Evolutionary conservation across 1,140 invertebrate genomes (phyloP), one percentile per base, ranked within the genome.

Genomic region (Campodea augens): DNA sequence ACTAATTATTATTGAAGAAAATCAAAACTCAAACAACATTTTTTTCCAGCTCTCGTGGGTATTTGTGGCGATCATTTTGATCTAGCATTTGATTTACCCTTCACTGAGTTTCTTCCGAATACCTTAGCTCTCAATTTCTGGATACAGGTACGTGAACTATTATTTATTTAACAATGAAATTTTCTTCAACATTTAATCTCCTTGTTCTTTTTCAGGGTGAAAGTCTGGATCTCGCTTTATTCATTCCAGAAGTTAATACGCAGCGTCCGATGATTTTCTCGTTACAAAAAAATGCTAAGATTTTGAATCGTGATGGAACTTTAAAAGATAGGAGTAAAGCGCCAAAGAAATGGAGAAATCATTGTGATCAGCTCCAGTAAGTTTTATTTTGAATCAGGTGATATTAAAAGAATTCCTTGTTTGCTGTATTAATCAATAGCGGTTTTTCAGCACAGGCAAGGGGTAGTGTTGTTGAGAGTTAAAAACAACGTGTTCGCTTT

Each of bases 11-110:
- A 37, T 23, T 36, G 36, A 38, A 15, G n/a, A 46, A 18, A 13
- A 45, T 15, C n/a, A n/a, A n/a, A n/a, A 13, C 42, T 45, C 21
- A 23, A 41, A 36, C 24, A 38, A 20, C 49, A 54, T 47, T 58
- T 55, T 56, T 46, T 57, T 53, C 45, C 55, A 72, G 82, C 81
- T 56, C 85, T 90, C 57, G 71, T 95, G 45, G 89, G 86, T 0
- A 82, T 93, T 54, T 91, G 87, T 63, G 90, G 90, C 5, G 89
- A 95, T 56, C 71, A 85, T 5, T 80, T 95, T 54, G 88, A 95
- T 55, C 66, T 96, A 50, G 87, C 87, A 5, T 90, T 96, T 57
- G 81, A 86, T 59, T 65, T 97, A 43, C 89, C 90, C 0, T 96
- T 93, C 57, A 72, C 74, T 41, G 90, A 95, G 58, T 96, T 89